A percentile compares a stretch with the other conserved stretches of the same genome.
Conservation (phyloP, 2,113 vertebrate species). For the Sapajus apella region DNA sequence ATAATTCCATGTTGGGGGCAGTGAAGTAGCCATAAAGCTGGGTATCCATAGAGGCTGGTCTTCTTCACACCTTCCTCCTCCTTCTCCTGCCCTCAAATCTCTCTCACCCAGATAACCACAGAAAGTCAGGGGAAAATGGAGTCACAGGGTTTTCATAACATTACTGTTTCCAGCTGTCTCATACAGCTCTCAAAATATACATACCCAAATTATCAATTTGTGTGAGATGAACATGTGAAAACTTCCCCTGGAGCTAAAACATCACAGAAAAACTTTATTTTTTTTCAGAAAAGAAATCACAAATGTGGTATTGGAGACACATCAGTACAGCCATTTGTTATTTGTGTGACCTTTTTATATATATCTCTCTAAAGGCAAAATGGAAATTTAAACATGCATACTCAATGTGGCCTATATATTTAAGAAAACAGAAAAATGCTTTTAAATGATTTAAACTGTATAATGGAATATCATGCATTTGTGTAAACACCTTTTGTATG, state of each 20-base stretch:
- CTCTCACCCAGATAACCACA: neutral
- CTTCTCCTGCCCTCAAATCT: neutral
- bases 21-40: accelerated
- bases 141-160: neutral
- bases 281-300: constrained; percentile 42
- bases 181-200: neutral
- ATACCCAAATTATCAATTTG: constrained; percentile 30
- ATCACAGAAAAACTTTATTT: constrained; percentile 26
- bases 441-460: constrained; percentile 52
- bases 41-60: accelerated
- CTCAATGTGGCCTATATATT: neutral
- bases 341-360: constrained; percentile 46
- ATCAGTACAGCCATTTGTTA: constrained; percentile 50
- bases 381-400: constrained; percentile 50
- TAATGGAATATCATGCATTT: constrained; percentile 6
- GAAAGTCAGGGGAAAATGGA: neutral
- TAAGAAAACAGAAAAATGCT: constrained; percentile 53
- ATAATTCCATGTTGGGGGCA: neutral
- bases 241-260: constrained; percentile 14
- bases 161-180: neutral
- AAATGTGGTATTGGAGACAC: constrained; percentile 36
- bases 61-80: neutral
- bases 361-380: constrained; percentile 44
- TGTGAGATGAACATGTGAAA: neutral
- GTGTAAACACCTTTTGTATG: constrained; percentile 34